Conservation (phyloP, 2,888 invertebrate genomes). For the Liposcelis brunnea region DNA sequence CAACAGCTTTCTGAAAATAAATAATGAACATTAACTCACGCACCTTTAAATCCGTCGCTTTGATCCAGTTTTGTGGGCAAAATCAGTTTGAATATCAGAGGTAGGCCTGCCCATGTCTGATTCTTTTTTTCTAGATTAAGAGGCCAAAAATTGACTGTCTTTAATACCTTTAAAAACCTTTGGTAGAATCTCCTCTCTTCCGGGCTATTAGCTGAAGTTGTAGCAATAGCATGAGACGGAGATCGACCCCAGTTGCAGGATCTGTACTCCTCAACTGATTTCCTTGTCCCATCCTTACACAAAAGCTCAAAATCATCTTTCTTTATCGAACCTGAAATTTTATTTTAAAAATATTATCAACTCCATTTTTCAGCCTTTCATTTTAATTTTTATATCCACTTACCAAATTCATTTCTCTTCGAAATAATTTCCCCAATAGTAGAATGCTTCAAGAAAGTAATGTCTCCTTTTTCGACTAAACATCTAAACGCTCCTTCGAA, state of each 20-base stretch:
- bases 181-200: constrained; percentile 32
- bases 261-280: constrained; percentile 46
- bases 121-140: too few relatives aligned
- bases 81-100: too few relatives aligned
- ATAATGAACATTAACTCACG: too few relatives aligned
- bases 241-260: constrained; percentile 73
- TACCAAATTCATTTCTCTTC: constrained; percentile 39
- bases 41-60: too few relatives aligned
- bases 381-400: too few relatives aligned
- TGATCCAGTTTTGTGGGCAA: too few relatives aligned
- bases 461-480: constrained; percentile 64
- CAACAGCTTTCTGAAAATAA: too few relatives aligned
- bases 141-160: too few relatives aligned
- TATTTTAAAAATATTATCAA: too few relatives aligned
- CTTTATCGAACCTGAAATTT: too few relatives aligned
- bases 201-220: constrained; percentile 55
- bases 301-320: constrained; percentile 55
- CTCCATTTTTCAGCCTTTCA: too few relatives aligned
- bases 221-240: constrained; percentile 68
- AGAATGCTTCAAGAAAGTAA: constrained; percentile 79
- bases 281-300: constrained; percentile 61
- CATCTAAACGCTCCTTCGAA: constrained; percentile 86
- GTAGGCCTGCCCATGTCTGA: too few relatives aligned
- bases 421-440: constrained; percentile 56
- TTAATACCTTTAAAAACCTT: constrained; percentile 23